phyloP scores from a whole-genome alignment of 1,140 invertebrate genomes.

The Pachypeltis micranthus region DNA sequence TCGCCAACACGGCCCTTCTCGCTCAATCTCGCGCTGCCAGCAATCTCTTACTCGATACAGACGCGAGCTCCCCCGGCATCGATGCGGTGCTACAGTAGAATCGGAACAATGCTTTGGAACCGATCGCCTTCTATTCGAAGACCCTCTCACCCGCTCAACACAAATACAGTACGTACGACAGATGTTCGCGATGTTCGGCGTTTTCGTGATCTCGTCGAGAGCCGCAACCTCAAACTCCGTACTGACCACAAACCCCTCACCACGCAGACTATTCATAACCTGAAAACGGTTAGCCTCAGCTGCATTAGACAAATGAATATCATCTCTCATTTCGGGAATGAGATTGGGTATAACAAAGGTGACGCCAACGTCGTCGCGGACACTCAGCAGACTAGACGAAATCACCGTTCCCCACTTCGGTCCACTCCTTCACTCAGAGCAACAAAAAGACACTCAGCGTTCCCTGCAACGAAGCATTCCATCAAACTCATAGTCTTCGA shows the following conservation, averaged over 20 bases:
- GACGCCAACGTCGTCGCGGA: too few species aligned
- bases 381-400: too few species aligned
- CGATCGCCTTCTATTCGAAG: constrained; percentile 17
- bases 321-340: constrained; percentile 33
- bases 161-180: constrained; percentile 29
- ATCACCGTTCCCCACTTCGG: too few species aligned
- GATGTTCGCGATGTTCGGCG: constrained; percentile 32
- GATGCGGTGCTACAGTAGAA: constrained; percentile 28
- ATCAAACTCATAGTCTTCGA: too few species aligned
- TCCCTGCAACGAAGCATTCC: too few species aligned
- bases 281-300: constrained; percentile 25
- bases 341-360: constrained; percentile 31
- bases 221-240: constrained; percentile 26
- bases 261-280: constrained; percentile 30
- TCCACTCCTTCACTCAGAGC: too few species aligned
- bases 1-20: constrained; percentile 1
- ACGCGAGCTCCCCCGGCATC: constrained; percentile 27
- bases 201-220: constrained; percentile 32
- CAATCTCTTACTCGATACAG: constrained; percentile 4
- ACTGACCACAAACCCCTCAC: too few species aligned
- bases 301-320: constrained; percentile 30
- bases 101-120: not conserved
- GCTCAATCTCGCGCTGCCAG: too few species aligned
- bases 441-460: too few species aligned
- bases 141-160: constrained; percentile 7